Percentiles rank a stretch among this genome's conserved stretches.
phyloP scores from a whole-genome alignment of 2,888 invertebrate genomes.

The Liposcelis brunnea region DNA sequence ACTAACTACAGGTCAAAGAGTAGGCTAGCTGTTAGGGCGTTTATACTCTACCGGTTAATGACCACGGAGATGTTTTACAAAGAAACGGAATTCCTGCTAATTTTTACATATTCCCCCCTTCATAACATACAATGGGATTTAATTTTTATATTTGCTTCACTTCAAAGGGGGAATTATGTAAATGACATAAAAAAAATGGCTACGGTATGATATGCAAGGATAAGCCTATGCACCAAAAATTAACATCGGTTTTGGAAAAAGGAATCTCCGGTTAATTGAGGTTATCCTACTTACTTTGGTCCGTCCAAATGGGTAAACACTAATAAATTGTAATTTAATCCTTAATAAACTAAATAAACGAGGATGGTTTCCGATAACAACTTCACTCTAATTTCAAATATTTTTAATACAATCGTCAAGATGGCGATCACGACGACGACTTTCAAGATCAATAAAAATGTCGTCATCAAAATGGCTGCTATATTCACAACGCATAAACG shows the following conservation, averaged over 20 bases:
- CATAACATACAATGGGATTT: too few relatives aligned
- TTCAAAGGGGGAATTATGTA: too few relatives aligned
- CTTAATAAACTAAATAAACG: slow-evolving; percentile 26
- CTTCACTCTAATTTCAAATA: slow-evolving; percentile 21
- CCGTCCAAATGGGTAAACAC: slow-evolving; percentile 57
- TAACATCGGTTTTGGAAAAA: slow-evolving; percentile 8
- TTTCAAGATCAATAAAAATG: slow-evolving; percentile 21
- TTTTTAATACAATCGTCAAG: slow-evolving; percentile 9
- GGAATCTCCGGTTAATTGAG: slow-evolving; percentile 13
- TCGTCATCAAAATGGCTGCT: too few relatives aligned
- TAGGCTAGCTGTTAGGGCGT: too few relatives aligned
- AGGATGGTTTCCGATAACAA: slow-evolving; percentile 27
- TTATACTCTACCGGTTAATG: too few relatives aligned
- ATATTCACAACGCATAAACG: too few relatives aligned
- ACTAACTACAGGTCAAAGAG: too few relatives aligned
- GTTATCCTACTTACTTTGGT: slow-evolving; percentile 45
- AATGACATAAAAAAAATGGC: too few relatives aligned
- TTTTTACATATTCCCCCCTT: too few relatives aligned
- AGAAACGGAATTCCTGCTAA: too few relatives aligned
- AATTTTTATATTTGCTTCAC: too few relatives aligned
- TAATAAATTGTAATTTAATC: slow-evolving; percentile 38
- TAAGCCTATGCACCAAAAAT: slow-evolving; percentile 6
- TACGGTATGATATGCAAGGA: not conserved
- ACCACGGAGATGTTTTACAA: too few relatives aligned
- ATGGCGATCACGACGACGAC: slow-evolving; percentile 20